Evolutionary conservation across 2,888 invertebrate species (phyloP).

Genomic region (Watsonalla cultraria): DNA sequence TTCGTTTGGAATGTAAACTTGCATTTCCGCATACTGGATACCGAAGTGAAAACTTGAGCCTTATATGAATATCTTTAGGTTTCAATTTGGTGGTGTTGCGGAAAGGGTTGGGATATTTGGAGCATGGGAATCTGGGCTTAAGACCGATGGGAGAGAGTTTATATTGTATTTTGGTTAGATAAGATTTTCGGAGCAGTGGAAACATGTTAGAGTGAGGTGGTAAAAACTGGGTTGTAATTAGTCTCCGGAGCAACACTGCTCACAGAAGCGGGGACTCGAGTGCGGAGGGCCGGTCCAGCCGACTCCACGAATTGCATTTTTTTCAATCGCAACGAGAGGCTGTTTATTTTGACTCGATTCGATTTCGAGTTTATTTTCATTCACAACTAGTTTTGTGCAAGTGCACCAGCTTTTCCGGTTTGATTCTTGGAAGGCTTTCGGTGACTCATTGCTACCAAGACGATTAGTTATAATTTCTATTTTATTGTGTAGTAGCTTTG

Average conservation of each 20-base stretch:
- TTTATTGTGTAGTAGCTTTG: no score
- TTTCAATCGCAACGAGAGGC: not conserved
- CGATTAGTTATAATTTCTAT: no score
- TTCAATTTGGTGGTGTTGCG: slow-evolving; percentile 35
- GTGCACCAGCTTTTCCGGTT: not conserved
- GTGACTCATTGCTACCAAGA: not conserved
- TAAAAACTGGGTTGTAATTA: slow-evolving; percentile 68
- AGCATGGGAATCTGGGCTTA: slow-evolving; percentile 40
- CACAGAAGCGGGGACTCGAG: slow-evolving; percentile 46
- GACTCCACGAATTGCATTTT: slow-evolving; percentile 1
- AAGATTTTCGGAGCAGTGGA: slow-evolving; percentile 42
- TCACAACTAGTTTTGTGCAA: not conserved
- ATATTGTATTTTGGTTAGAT: slow-evolving; percentile 39
- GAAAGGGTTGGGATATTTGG: slow-evolving; percentile 14
- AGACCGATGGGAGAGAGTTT: slow-evolving; percentile 34
- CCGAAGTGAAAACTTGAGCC: slow-evolving; percentile 36
- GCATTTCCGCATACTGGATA: slow-evolving; percentile 32
- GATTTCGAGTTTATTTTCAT: not conserved
- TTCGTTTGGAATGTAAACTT: slow-evolving; percentile 27
- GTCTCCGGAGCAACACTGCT: slow-evolving; percentile 61
- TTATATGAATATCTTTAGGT: slow-evolving; percentile 36
- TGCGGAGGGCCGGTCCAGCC: slow-evolving; percentile 20
- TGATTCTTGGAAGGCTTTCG: not conserved
- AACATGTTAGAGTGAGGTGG: slow-evolving; percentile 52
- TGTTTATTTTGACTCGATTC: slow-evolving; percentile 1